A percentile compares a stretch with the other conserved stretches of the same genome.
Conservation (phyloP, 2,797 vertebrate species). For the Neomorphus geoffroyi region DNA sequence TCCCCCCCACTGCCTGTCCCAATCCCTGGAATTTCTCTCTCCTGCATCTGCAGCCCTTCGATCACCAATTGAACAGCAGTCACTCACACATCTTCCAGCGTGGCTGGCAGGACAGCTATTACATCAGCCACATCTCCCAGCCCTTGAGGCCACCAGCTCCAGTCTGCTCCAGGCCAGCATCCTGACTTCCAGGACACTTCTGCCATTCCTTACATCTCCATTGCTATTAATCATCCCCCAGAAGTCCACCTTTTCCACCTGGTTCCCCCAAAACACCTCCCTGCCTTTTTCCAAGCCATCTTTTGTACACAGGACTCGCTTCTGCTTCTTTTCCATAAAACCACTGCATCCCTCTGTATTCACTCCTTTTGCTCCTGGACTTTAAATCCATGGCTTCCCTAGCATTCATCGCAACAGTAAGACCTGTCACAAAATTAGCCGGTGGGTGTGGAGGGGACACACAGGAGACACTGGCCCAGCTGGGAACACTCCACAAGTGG, state of each 20-base stretch:
- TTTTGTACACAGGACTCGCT: background rate
- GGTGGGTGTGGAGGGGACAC: no score
- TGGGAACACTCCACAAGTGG: no score
- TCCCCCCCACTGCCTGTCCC: background rate
- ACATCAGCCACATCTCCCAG: constrained; percentile 44
- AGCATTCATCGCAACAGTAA: background rate
- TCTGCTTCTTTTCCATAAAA: background rate
- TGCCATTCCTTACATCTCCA: background rate
- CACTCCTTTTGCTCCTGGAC: background rate
- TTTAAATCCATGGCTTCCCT: background rate
- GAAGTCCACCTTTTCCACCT: background rate
- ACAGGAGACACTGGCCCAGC: no score
- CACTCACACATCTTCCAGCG: background rate
- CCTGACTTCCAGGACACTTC: background rate
- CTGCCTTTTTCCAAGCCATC: background rate
- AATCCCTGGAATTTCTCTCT: background rate
- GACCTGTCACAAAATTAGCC: background rate
- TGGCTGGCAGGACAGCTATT: constrained; percentile 11
- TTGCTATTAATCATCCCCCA: fast-evolving
- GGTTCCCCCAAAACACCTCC: background rate
- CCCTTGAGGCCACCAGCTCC: background rate
- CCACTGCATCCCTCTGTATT: background rate
- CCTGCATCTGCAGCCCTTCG: background rate
- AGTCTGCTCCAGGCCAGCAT: background rate
- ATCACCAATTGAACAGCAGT: background rate